Evolutionary conservation across 2,888 invertebrate genomes (phyloP), one percentile per base, ranked within the genome.

Genomic region (Hirtodrosophila trivittata): DNA sequence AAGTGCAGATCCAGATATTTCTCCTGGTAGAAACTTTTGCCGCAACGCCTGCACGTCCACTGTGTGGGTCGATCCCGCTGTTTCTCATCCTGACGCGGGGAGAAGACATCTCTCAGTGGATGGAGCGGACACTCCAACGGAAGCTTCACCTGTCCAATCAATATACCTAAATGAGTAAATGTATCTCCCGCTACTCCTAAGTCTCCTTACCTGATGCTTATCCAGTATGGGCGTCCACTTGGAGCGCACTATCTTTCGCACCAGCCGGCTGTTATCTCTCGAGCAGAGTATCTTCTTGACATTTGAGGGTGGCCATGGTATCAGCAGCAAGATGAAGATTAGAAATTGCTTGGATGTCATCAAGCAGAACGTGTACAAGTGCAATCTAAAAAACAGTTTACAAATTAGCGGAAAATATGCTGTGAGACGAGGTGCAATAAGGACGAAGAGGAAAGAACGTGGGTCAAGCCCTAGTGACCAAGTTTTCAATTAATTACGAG

Each of bases 61-160:
- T 97, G 96, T 28, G 96, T 95, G 12, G 96, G 94, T 66, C 96
- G 93, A 91, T 96, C 95, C 89, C 96, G 95, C 86, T 95, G 93
- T 91, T 97, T 97, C 86, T 96, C 95, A 58, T 94, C 93, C 91
- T 97, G 96, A 89, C 97, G 96, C 13, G 96, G 96, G 72, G 95
- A 95, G 91, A 96, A 96, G 72, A 97, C 95, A 90, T 97, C 97
- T 78, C 97, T 93, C 77, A 94, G 93, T 32, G 96, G 95, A 92
- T 97, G 97, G 90, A 97, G 95, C 38, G 97, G 97, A 89, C 97
- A 97, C 91, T 97, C 97, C 85, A 97, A 90, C 10, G 97, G 97
- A 76, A 97, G 91, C 88, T 94, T 94, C 59, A 96, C 95, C 93
- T 93, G 28, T 28, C 2, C 3, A 33, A 8, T 12, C n/a, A n/a